Evolutionary conservation across 1,140 invertebrate species (phyloP).

Genomic region (Orussus abietinus): DNA sequence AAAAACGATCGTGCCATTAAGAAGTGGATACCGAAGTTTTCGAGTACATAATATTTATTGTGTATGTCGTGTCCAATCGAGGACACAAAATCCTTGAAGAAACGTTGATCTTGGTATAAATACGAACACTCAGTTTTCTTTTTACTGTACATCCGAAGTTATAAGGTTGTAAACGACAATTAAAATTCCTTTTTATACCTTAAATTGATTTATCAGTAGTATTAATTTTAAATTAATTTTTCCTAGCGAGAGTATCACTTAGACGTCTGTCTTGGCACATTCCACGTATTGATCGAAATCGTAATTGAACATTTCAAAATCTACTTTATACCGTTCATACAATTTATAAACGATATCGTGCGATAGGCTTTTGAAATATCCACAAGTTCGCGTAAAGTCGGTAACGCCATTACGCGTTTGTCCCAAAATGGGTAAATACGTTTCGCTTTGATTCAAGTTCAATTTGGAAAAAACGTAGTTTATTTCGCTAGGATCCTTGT

Average conservation of each 20-base stretch:
- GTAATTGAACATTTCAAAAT: constrained; percentile 50
- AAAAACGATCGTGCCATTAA: no score
- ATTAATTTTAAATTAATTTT: constrained; percentile 14
- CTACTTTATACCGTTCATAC: constrained; percentile 42
- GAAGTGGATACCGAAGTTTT: no score
- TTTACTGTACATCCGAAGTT: no score
- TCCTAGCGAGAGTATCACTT: no score
- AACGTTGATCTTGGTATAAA: no score
- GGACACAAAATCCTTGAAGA: no score
- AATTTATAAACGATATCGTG: constrained; percentile 30
- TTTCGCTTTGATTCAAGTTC: constrained; percentile 21
- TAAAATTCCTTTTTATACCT: no score
- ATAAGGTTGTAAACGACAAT: no score
- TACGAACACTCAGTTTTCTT: no score
- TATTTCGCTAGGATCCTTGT: constrained; percentile 30
- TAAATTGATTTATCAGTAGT: no score
- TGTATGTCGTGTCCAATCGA: no score
- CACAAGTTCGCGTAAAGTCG: constrained; percentile 35
- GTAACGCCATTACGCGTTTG: constrained; percentile 30
- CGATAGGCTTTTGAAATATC: constrained; percentile 41
- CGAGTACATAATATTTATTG: no score
- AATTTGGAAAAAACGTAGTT: constrained; percentile 39
- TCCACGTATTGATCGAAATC: constrained; percentile 33
- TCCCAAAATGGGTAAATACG: constrained; percentile 30
- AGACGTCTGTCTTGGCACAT: constrained; percentile 29